phyloP scores from a whole-genome alignment of 2,113 vertebrate species.

The Pantherophis guttatus region DNA sequence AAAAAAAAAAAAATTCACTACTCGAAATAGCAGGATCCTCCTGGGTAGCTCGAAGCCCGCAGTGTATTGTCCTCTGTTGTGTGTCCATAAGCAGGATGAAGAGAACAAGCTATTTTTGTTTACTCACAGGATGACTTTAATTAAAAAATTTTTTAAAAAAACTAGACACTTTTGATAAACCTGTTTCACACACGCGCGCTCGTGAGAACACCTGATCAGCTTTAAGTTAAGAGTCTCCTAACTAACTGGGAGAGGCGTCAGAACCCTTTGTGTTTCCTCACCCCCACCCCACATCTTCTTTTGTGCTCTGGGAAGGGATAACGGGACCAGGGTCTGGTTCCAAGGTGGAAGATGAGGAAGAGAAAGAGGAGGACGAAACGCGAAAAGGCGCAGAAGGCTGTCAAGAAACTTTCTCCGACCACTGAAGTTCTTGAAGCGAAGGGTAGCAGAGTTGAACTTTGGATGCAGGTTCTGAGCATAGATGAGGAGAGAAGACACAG shows the following conservation, averaged over 20 bases:
- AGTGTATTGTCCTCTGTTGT: not conserved
- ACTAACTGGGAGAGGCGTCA: not conserved
- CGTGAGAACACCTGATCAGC: not conserved
- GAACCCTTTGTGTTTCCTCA: not conserved
- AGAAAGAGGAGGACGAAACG: not conserved
- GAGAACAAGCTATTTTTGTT: not conserved
- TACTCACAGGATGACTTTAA: not conserved
- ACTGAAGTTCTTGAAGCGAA: not conserved
- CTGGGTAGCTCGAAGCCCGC: not conserved
- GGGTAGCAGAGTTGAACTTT: not conserved
- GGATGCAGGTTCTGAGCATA: not conserved
- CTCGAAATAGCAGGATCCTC: no score
- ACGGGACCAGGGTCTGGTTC: no score
- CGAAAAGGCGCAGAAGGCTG: not conserved
- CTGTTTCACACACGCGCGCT: not conserved
- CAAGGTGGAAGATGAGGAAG: no score
- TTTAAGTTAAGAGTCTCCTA: not conserved
- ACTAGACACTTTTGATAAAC: not conserved
- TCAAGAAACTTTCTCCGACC: not conserved
- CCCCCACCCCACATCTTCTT: not conserved
- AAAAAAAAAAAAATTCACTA: not conserved
- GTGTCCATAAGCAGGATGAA: not conserved
- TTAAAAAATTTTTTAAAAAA: no score
- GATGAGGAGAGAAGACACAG: not conserved
- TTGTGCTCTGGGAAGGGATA: not conserved